Base-by-base conservation (phyloP, 2,113 vertebrate genomes). In the Reinhardtius hippoglossoides region DNA sequence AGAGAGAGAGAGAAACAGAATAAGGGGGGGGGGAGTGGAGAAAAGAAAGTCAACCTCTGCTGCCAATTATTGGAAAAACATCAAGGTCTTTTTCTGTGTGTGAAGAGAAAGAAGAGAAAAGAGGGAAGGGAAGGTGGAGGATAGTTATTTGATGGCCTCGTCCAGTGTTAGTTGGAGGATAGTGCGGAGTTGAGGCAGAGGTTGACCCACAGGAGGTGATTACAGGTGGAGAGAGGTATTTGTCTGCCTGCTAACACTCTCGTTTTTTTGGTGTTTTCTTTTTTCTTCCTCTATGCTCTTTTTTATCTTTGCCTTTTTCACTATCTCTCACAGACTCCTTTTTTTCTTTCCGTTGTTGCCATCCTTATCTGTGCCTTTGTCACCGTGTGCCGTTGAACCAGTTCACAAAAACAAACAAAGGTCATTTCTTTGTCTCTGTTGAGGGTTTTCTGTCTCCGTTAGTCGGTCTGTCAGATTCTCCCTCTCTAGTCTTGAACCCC, bases 31-130 rank as follows among this genome's bases (percentile, higher is more conserved):
- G 65, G 74, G 27, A 37, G 35, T 6, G 64, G 65, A 2, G n/a
- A 66, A 66, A 60, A 78, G 83, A 87, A 89, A 90, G 88, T 91
- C 87, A 91, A 91, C 88, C 91, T 91, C 90, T 92, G 92, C 91
- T 92, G 93, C 93, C 93, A 94, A 93, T 95, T 94, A 95, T 91
- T 93, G 90, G 89, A 91, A 91, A 93, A 94, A 93, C 93, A 94
- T 94, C 92, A 93, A 93, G 91, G 92, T 92, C 88, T 89, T 85
- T 31, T 74, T 83, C 71, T 87, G 81, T 87, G 15, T 86, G 89
- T 83, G 84, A 87, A 91, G 81, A 90, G 85, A 90, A 81, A 85
- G 78, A 80, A 83, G 72, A 88, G 73, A 88, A 89, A 84, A 87
- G 79, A 76, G 76, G 66, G 69, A 80, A 56, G 80, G 68, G 76